Evolutionary conservation across 1,140 invertebrate genomes (phyloP).

Genomic region (Potamilus streckersoni): DNA sequence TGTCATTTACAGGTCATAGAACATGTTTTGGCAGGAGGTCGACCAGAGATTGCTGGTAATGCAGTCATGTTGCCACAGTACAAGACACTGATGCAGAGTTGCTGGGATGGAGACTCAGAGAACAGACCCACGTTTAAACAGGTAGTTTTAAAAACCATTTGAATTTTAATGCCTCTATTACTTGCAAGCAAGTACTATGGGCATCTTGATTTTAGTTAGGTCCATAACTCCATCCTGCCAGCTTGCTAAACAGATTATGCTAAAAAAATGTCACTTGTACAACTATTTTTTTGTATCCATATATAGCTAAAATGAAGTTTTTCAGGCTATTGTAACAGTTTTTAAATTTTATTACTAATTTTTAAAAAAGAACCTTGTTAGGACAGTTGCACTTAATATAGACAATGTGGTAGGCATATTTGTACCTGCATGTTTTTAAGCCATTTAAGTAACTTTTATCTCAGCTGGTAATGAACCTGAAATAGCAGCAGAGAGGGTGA

Average conservation of each 20-base stretch:
- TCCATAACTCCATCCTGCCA: neutral
- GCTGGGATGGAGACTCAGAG: constrained; percentile 50
- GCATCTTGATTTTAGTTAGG: neutral
- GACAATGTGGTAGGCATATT: no score
- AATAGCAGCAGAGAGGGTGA: no score
- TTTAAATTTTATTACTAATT: no score
- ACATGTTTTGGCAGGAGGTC: constrained; percentile 44
- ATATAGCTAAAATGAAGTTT: neutral
- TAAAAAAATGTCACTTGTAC: no score
- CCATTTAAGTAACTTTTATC: no score
- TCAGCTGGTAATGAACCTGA: no score
- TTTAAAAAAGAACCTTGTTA: no score
- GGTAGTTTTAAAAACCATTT: constrained; percentile 29
- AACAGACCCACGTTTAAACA: constrained; percentile 58
- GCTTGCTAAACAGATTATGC: neutral
- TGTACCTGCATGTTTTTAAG: no score
- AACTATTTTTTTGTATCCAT: no score
- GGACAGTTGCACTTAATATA: no score
- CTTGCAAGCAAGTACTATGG: neutral
- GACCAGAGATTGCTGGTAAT: constrained; percentile 37
- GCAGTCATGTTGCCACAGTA: constrained; percentile 46
- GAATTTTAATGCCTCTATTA: neutral
- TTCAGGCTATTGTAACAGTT: neutral
- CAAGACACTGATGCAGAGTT: constrained; percentile 49
- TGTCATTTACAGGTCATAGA: constrained; percentile 46